Percentiles rank a stretch among this genome's conserved stretches.
These are phyloP conservation scores for Macrotrachela quadricornifera DNA, from an alignment of 1,140 invertebrate species.

Conservation along the genomic window DNA sequence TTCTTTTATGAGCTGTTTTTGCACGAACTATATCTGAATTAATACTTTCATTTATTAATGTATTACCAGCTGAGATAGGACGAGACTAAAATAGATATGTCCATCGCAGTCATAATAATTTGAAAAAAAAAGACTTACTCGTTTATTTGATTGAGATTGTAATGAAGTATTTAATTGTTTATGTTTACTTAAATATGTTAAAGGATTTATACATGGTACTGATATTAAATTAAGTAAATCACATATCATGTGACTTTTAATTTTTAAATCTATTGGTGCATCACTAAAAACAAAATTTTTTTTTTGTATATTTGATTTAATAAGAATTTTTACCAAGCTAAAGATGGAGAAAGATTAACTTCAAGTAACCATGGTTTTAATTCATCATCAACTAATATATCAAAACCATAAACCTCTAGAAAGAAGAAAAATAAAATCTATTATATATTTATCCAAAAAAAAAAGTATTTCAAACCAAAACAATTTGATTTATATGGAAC, in stretches of 20 bases:
- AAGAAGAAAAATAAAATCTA: slow-evolving; percentile 5
- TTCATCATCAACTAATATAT: slow-evolving; percentile 59
- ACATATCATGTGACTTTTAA: slow-evolving; percentile 69
- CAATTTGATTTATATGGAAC: slow-evolving; percentile 63
- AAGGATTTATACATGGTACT: slow-evolving; percentile 25
- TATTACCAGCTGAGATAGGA: no score
- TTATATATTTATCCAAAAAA: neutral
- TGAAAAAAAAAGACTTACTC: no score
- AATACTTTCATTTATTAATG: no score
- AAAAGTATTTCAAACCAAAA: slow-evolving; percentile 43
- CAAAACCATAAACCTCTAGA: slow-evolving; percentile 65
- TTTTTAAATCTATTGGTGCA: slow-evolving; percentile 64
- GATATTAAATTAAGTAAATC: slow-evolving; percentile 73
- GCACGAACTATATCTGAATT: no score
- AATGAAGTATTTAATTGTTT: neutral
- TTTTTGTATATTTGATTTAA: slow-evolving; percentile 4
- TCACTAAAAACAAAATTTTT: no score
- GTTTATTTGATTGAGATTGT: neutral
- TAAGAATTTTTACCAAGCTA: slow-evolving; percentile 41
- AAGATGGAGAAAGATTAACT: slow-evolving; percentile 72
- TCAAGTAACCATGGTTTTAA: slow-evolving; percentile 61
- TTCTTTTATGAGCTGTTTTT: neutral
- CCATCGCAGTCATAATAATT: no score
- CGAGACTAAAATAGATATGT: no score
- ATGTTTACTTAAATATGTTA: neutral